phyloP scores from a whole-genome alignment of 2,888 invertebrate species.

The Eudemis profundana region DNA sequence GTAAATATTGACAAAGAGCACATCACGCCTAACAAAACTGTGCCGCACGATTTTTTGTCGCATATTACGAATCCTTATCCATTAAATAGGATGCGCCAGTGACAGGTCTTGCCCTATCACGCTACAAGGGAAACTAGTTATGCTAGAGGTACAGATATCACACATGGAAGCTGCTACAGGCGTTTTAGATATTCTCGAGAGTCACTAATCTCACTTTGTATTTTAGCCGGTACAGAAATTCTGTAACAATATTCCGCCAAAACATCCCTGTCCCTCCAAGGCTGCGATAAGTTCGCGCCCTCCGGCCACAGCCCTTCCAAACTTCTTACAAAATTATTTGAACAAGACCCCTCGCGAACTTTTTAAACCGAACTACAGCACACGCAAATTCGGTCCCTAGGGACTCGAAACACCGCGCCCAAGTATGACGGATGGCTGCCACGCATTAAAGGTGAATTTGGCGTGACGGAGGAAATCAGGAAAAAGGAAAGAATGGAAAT shows the following conservation, averaged over 20 bases:
- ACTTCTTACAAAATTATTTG: slow-evolving; percentile 81
- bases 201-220: slow-evolving; percentile 3
- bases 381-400: slow-evolving; percentile 63
- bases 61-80: too few relatives aligned
- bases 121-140: too few relatives aligned
- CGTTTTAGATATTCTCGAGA: slow-evolving; percentile 15
- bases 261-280: slow-evolving; percentile 18
- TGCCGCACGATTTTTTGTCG: too few relatives aligned
- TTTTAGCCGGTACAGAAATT: not conserved
- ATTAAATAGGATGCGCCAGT: too few relatives aligned
- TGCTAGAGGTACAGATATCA: too few relatives aligned
- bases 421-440: slow-evolving; percentile 28
- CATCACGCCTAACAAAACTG: too few relatives aligned
- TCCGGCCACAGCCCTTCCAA: slow-evolving; percentile 71
- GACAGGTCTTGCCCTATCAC: too few relatives aligned
- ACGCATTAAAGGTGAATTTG: slow-evolving; percentile 56
- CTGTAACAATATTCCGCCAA: slow-evolving; percentile 26
- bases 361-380: slow-evolving; percentile 50
- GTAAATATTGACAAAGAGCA: too few relatives aligned
- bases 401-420: slow-evolving; percentile 32
- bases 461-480: slow-evolving; percentile 49
- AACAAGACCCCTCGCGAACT: slow-evolving; percentile 62
- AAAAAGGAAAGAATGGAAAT: slow-evolving; percentile 54
- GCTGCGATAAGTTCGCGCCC: slow-evolving; percentile 70
- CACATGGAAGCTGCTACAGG: not conserved